phyloP scores from a whole-genome alignment of 2,888 invertebrate genomes.

The Biston betularia region DNA sequence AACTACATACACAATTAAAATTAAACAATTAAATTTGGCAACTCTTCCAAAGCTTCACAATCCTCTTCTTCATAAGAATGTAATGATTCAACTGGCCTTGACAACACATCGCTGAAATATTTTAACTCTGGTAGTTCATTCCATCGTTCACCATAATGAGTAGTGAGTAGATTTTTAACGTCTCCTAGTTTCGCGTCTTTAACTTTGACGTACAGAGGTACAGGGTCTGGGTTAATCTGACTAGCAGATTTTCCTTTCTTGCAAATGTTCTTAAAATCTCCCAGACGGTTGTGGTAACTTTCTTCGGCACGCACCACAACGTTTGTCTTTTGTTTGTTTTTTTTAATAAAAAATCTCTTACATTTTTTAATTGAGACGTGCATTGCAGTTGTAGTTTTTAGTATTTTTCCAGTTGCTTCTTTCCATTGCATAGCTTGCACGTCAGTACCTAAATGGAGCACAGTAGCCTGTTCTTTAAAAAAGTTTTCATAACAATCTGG shows the following conservation, averaged over 20 bases:
- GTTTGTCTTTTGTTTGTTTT: slow-evolving; percentile 35
- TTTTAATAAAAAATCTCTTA: slow-evolving; percentile 36
- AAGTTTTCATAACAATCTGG: slow-evolving; percentile 38
- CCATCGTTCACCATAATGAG: slow-evolving; percentile 34
- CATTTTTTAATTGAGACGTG: slow-evolving; percentile 32
- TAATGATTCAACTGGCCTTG: slow-evolving; percentile 26
- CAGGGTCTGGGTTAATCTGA: slow-evolving; percentile 34
- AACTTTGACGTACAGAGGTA: slow-evolving; percentile 31
- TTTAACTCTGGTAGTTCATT: slow-evolving; percentile 28
- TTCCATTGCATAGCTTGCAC: slow-evolving; percentile 14
- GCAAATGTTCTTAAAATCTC: slow-evolving; percentile 35
- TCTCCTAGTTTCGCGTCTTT: slow-evolving; percentile 34
- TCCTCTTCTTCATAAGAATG: slow-evolving; percentile 21
- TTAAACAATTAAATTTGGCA: slow-evolving; percentile 30
- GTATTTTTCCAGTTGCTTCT: slow-evolving; percentile 8
- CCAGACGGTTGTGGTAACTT: slow-evolving; percentile 30
- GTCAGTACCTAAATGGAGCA: slow-evolving; percentile 17
- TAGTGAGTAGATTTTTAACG: slow-evolving; percentile 33
- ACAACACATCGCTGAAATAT: slow-evolving; percentile 37
- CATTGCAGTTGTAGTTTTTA: slow-evolving; percentile 22
- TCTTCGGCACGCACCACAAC: slow-evolving; percentile 38
- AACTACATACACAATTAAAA: slow-evolving; percentile 21
- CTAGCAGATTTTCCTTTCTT: slow-evolving; percentile 36
- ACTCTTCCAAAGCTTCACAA: slow-evolving; percentile 20
- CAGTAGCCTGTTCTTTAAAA: slow-evolving; percentile 40